Evolutionary conservation across 92 coral and sea anemone genomes (phyloP).

Genomic region (Hydrozoanthus gracilis): DNA sequence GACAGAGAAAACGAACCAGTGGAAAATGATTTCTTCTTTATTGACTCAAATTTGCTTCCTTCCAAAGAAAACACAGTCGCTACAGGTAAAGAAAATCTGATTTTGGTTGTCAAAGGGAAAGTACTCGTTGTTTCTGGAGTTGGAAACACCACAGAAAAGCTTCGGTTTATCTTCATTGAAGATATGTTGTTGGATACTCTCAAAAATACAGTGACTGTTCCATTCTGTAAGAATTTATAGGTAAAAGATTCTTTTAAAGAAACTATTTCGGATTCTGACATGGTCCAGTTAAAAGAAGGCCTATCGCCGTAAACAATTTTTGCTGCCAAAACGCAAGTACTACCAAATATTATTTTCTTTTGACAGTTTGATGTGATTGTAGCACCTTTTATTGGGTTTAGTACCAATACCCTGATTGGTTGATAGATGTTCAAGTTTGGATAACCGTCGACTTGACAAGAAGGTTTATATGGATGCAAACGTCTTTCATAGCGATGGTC

Average conservation of each 20-base stretch:
- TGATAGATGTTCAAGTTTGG: constrained; percentile 20
- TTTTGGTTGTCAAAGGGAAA: background rate
- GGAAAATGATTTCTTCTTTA: background rate
- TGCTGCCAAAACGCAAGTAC: constrained; percentile 54
- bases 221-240: constrained; percentile 26
- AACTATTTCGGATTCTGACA: constrained; percentile 36
- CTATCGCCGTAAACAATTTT: constrained; percentile 41
- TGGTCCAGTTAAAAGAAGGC: constrained; percentile 54
- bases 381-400: constrained; percentile 58
- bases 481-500: constrained; percentile 34
- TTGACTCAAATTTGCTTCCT: background rate
- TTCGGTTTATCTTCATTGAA: constrained; percentile 38
- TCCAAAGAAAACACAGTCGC: background rate
- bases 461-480: constrained; percentile 19
- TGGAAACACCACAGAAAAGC: background rate
- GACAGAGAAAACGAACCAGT: background rate
- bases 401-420: constrained; percentile 31
- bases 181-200: constrained; percentile 57
- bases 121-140: background rate
- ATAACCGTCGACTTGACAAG: constrained; percentile 20
- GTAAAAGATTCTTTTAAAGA: constrained; percentile 1
- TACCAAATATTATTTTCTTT: constrained; percentile 8
- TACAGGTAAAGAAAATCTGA: background rate
- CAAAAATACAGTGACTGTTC: constrained; percentile 27
- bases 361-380: constrained; percentile 51